Evolutionary conservation across 2,888 invertebrate species (phyloP).

Genomic region (Amiota mariae): DNA sequence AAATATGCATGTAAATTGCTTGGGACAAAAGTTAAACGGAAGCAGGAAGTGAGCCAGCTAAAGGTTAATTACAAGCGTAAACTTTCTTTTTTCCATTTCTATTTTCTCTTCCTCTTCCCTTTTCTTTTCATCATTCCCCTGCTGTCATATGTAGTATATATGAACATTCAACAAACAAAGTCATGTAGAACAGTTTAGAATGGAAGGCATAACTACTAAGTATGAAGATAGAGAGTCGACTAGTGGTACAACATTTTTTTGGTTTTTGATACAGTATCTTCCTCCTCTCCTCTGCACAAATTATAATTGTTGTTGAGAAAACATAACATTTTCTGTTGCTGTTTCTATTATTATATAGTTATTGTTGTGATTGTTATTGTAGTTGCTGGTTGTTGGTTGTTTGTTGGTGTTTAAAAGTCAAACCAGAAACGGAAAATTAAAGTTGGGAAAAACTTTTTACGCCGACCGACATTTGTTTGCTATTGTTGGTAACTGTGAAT

Average conservation of each 20-base stretch:
- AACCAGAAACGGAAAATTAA: slow-evolving; percentile 28
- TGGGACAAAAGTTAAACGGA: slow-evolving; percentile 44
- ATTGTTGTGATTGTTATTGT: not conserved
- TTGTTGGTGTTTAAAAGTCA: not conserved
- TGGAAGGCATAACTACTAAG: not conserved
- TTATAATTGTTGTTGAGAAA: slow-evolving; percentile 51
- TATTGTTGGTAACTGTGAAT: no score
- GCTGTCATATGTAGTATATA: not conserved
- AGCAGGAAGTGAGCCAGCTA: not conserved
- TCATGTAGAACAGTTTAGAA: not conserved
- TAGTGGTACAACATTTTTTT: slow-evolving; percentile 40
- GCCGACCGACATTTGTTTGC: no score
- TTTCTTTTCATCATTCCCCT: not conserved
- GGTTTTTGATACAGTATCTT: slow-evolving; percentile 50
- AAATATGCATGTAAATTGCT: slow-evolving; percentile 34
- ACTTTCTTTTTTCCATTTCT: slow-evolving; percentile 1
- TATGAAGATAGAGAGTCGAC: not conserved
- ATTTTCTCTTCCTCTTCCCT: not conserved
- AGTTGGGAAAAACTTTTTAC: slow-evolving; percentile 20
- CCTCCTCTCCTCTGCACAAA: slow-evolving; percentile 32
- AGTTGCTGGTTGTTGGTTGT: not conserved
- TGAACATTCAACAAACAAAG: not conserved
- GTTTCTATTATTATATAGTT: not conserved
- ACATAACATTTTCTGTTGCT: slow-evolving; percentile 23
- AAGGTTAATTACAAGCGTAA: slow-evolving; percentile 47